phyloP scores from a whole-genome alignment of 2,113 vertebrate species.

The Sinosuthora webbiana region DNA sequence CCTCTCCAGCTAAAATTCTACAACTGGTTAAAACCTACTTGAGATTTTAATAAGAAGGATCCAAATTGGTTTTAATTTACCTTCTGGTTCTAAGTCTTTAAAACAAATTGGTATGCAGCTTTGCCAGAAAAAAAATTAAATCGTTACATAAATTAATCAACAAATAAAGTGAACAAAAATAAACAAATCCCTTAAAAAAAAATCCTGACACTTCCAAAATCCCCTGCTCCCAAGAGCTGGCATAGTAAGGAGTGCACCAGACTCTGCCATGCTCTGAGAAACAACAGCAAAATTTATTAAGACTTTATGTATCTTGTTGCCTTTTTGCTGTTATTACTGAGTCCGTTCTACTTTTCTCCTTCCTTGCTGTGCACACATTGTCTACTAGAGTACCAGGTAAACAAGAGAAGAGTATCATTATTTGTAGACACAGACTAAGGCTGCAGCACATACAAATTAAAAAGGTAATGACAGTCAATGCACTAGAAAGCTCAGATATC shows the following conservation, averaged over 20 bases:
- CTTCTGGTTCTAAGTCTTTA: neutral
- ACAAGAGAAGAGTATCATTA: neutral
- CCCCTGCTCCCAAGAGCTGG: neutral
- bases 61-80: neutral
- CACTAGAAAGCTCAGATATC: neutral
- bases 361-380: neutral
- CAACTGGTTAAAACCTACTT: neutral
- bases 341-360: neutral
- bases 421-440: neutral
- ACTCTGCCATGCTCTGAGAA: neutral
- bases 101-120: neutral
- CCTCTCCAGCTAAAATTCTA: neutral
- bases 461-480: neutral
- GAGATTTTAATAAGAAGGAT: neutral
- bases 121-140: neutral
- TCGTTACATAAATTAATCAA: slow-evolving; percentile 19
- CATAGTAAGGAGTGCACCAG: neutral
- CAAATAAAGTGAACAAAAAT: neutral
- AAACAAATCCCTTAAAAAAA: neutral
- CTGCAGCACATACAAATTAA: neutral
- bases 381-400: neutral
- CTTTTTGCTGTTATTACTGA: neutral
- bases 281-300: neutral
- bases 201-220: neutral
- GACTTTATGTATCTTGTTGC: neutral